Evolutionary conservation across 2,888 invertebrate species (phyloP).

Genomic region (Physocephala rufipes): DNA sequence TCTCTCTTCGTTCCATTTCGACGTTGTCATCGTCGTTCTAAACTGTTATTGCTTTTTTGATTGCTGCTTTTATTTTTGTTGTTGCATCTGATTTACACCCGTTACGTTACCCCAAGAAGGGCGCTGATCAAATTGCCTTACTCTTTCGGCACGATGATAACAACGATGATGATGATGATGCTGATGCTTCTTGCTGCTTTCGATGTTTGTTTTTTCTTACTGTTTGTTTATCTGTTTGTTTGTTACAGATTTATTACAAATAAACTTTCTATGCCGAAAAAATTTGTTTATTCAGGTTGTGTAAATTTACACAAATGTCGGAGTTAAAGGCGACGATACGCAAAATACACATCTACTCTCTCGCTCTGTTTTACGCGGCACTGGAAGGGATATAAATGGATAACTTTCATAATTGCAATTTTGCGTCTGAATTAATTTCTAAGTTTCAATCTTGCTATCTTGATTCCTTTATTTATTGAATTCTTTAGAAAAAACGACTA

Average conservation of each 20-base stretch:
- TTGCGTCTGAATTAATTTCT: background rate
- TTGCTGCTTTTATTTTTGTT: background rate
- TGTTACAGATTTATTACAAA: background rate
- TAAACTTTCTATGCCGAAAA: conserved; percentile 33
- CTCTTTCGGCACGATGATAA: background rate
- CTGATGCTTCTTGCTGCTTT: conserved; percentile 5
- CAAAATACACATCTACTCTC: background rate
- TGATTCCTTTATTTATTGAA: no score
- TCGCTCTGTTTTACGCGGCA: no score
- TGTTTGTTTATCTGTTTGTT: no score
- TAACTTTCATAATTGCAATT: background rate
- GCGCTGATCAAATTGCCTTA: conserved; percentile 11
- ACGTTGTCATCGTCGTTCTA: background rate
- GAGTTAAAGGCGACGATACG: background rate
- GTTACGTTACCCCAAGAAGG: conserved; percentile 29
- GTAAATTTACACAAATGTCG: conserved; percentile 20
- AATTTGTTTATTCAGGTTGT: conserved; percentile 10
- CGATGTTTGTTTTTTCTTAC: background rate
- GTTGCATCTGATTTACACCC: background rate
- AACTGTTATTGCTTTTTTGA: background rate
- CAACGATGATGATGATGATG: background rate
- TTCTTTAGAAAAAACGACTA: no score
- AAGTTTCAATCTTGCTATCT: background rate
- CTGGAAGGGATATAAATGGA: background rate
- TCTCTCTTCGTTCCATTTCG: no score